Percentiles rank a stretch among this genome's conserved stretches.
Evolutionary conservation across 2,888 invertebrate species (phyloP).

Genomic region (Lysandra bellargus): DNA sequence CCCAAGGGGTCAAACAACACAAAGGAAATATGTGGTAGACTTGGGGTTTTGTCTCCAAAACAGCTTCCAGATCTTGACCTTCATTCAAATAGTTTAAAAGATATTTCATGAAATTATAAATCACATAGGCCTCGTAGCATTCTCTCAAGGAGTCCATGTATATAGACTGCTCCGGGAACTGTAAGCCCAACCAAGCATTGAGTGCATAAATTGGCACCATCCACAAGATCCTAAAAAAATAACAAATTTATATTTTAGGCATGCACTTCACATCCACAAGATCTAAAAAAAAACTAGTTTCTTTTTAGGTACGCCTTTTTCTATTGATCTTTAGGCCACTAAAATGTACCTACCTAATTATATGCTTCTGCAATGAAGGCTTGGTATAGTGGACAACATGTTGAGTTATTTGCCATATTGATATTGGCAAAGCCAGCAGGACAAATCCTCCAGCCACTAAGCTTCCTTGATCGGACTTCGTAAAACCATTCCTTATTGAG

Average conservation of each 20-base stretch:
- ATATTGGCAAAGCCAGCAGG: conserved; percentile 92
- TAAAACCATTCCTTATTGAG: conserved; percentile 89
- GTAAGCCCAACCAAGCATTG: conserved; percentile 95
- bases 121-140: conserved; percentile 98
- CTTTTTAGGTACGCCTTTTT: background rate
- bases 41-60: conserved; percentile 90
- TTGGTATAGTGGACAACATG: conserved; percentile 96
- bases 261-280: conserved; percentile 87
- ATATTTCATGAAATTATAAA: conserved; percentile 98
- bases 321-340: background rate
- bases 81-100: conserved; percentile 93
- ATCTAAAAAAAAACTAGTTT: conserved; percentile 75
- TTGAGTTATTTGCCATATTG: conserved; percentile 96
- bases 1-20: conserved; percentile 95
- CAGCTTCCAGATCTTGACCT: conserved; percentile 91
- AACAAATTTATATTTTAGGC: conserved; percentile 24
- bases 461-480: conserved; percentile 88
- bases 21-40: conserved; percentile 94
- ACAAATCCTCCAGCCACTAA: conserved; percentile 96
- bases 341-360: conserved; percentile 85
- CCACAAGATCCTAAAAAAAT: conserved; percentile 88
- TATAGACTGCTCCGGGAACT: conserved; percentile 92
- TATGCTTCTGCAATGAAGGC: conserved; percentile 94
- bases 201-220: conserved; percentile 98
- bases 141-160: conserved; percentile 96